These are phyloP conservation scores for Zaprionus africanus DNA, from an alignment of 1,140 invertebrate species.

Conservation along the genomic window DNA sequence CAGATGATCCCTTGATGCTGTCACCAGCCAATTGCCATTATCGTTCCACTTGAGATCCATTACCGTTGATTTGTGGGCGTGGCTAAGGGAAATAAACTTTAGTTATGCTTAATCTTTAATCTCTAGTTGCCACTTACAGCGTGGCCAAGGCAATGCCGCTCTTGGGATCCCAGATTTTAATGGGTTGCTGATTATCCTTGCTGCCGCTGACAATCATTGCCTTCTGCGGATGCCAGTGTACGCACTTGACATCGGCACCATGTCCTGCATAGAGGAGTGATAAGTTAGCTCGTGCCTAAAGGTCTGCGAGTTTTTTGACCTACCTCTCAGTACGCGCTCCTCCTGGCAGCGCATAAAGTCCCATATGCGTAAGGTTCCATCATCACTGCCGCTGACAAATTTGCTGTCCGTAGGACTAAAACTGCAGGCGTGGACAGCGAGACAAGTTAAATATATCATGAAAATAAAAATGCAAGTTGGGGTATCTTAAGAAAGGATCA, in stretches of 20 bases:
- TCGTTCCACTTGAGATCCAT: conserved; percentile 99
- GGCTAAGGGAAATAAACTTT: conserved; percentile 86
- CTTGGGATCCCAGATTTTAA: conserved; percentile 99
- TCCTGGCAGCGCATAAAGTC: conserved; percentile 99
- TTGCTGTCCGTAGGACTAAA: conserved; percentile 99
- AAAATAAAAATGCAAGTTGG: conserved; percentile 24
- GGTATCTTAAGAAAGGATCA: not conserved
- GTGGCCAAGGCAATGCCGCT: conserved; percentile 95
- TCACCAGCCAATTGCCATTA: conserved; percentile 99
- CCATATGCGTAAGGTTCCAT: conserved; percentile 99
- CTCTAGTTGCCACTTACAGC: conserved; percentile 85
- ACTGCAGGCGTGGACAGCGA: conserved; percentile 86
- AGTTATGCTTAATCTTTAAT: not conserved
- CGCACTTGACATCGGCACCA: conserved; percentile 99
- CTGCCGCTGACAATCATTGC: conserved; percentile 98
- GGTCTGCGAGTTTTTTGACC: conserved; percentile 43
- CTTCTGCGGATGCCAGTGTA: conserved; percentile 99
- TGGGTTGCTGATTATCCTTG: conserved; percentile 99
- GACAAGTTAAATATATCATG: conserved; percentile 51
- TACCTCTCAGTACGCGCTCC: conserved; percentile 97
- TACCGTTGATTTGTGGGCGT: conserved; percentile 99
- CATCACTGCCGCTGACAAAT: conserved; percentile 99
- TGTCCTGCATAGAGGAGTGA: conserved; percentile 89
- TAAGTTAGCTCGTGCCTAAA: not conserved
- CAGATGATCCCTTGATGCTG: conserved; percentile 98